Base-by-base conservation (phyloP, 2,888 invertebrate species). In the Myopa tessellatipennis region DNA sequence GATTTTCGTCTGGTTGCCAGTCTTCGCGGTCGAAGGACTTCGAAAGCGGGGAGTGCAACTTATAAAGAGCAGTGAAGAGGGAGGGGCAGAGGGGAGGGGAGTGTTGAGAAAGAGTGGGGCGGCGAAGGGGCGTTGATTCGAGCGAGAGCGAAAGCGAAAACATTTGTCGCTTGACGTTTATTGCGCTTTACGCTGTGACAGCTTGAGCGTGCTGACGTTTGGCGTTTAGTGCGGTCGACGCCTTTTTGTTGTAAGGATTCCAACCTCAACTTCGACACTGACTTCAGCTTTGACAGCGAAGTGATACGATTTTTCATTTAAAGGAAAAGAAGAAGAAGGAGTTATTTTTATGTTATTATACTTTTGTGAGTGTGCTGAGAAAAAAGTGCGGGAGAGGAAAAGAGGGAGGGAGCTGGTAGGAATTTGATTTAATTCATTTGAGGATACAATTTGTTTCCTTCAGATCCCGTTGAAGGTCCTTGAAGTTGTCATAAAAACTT, bases 161-260 rank as follows among this genome's bases (percentile, higher is more conserved):
- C 34, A 18, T 65, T 52, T 12, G 7, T 45, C 34, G 18, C 52
- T 52, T 52, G 74, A 61, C 73, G 45, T 73, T 61, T 61, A 18
- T 73, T 60, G n/a, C 45, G 61, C 26, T 73, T 45, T 45, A 45
- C 61, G 40, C 73, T 60, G 60, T 61, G 73, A 61, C 73, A 73
- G 18, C 50, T 36, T 6, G n/a, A 36, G 74, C 58, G 50, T 65
- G 52, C 36, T 34, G 36, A 72, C 60, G 63, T 63, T 74, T 50
- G 63, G 18, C 65, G n/a, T 74, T 63, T 52, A 16, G 34, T n/a
- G n/a, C n/a, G 34, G 63, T 74, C 34, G 65, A 63, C 65, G 65
- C 50, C 74, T 74, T 74, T 73, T 73, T 40, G 45, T 5, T 60
- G 72, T 70, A 36, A 55, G 8, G 26, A 3, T 40, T 61, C 60